phyloP scores from a whole-genome alignment of 2,888 invertebrate species.

The Andrena dorsata region DNA sequence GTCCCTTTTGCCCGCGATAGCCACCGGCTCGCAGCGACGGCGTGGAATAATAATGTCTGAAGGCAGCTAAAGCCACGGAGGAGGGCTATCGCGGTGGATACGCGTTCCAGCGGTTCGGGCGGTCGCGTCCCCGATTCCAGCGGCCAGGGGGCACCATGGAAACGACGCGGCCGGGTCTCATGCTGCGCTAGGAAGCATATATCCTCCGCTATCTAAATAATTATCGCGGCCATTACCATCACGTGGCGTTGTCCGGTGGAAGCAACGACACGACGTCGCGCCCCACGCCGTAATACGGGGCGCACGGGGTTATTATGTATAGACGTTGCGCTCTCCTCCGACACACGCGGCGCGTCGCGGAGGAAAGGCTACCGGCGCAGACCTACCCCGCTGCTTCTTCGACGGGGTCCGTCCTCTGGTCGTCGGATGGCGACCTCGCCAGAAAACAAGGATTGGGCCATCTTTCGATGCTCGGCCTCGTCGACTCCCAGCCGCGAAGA shows the following conservation, averaged over 20 bases:
- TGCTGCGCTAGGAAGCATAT: slow-evolving; percentile 82
- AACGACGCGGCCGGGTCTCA: slow-evolving; percentile 79
- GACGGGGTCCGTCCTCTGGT: background rate
- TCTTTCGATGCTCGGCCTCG: slow-evolving; percentile 56
- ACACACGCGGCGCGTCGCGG: slow-evolving; percentile 48
- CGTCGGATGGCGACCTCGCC: slow-evolving; percentile 8
- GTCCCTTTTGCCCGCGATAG: background rate
- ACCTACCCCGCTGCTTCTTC: slow-evolving; percentile 40
- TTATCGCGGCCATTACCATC: slow-evolving; percentile 83
- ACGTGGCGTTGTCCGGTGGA: slow-evolving; percentile 81
- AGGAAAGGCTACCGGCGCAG: slow-evolving; percentile 35
- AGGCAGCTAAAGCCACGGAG: background rate
- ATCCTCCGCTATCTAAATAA: slow-evolving; percentile 83
- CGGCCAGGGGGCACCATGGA: slow-evolving; percentile 70
- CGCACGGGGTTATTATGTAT: slow-evolving; percentile 75
- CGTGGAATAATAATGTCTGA: slow-evolving; percentile 45
- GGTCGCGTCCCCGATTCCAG: slow-evolving; percentile 62
- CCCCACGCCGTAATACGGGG: slow-evolving; percentile 70
- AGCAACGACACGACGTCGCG: slow-evolving; percentile 75
- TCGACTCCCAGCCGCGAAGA: slow-evolving; percentile 73
- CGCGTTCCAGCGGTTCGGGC: slow-evolving; percentile 53
- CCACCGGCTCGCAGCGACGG: slow-evolving; percentile 9
- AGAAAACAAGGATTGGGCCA: slow-evolving; percentile 27
- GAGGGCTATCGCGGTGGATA: slow-evolving; percentile 30
- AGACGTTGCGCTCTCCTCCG: slow-evolving; percentile 37